Percentiles rank a stretch among this genome's conserved stretches.
Evolutionary conservation across 2,797 vertebrate genomes (phyloP).

Genomic region (Botia kubotai): DNA sequence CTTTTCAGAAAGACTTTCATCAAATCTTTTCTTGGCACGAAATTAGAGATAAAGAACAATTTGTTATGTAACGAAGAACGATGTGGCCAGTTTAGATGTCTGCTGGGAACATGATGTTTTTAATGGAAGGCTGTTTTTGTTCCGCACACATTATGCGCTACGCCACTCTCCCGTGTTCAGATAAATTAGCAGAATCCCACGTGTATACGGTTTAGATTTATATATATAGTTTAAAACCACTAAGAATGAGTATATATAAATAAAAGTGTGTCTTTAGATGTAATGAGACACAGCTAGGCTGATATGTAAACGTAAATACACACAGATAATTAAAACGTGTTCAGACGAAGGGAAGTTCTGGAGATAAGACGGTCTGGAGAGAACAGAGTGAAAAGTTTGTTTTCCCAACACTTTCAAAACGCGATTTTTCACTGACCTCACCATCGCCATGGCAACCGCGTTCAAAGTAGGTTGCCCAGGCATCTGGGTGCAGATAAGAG

Average conservation of each 20-base stretch:
- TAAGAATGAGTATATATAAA: neutral
- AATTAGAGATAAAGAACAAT: constrained; percentile 31
- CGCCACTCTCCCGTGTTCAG: neutral
- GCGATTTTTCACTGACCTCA: constrained; percentile 52
- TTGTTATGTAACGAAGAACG: constrained; percentile 42
- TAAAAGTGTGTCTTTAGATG: constrained; percentile 1
- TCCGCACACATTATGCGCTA: constrained; percentile 3
- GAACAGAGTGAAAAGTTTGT: constrained; percentile 48
- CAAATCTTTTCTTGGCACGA: constrained; percentile 8
- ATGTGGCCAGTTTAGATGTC: constrained; percentile 16
- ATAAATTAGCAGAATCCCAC: neutral
- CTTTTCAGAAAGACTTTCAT: constrained; percentile 7
- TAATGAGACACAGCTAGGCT: constrained; percentile 1
- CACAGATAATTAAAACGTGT: neutral
- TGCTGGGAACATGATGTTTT: constrained; percentile 49
- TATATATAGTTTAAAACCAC: no score
- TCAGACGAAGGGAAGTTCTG: neutral
- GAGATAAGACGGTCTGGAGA: constrained; percentile 24
- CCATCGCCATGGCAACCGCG: constrained; percentile 61
- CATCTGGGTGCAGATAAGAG: constrained; percentile 43
- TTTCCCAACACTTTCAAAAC: constrained; percentile 51
- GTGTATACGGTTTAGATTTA: neutral
- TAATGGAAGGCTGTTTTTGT: constrained; percentile 43
- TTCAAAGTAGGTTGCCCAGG: constrained; percentile 63
- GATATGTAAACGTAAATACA: neutral